These are phyloP conservation scores for Drosophila ambigua DNA, from an alignment of 1,140 invertebrate species.

Conservation along the genomic window DNA sequence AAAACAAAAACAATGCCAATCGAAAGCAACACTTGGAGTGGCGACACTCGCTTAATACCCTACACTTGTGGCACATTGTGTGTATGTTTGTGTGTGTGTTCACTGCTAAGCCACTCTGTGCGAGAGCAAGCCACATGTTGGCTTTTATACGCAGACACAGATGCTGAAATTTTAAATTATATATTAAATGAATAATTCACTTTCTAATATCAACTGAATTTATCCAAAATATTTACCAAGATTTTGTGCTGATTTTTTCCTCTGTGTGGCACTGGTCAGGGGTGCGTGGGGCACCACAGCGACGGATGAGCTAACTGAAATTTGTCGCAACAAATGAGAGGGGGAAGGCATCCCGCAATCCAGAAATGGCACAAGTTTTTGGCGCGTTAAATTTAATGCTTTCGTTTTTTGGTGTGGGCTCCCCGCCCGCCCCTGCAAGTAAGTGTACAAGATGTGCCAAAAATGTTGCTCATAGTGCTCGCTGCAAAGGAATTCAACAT, in stretches of 20 bases:
- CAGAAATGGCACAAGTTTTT: constrained; percentile 72
- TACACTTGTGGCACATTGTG: too few species aligned
- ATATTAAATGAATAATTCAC: too few species aligned
- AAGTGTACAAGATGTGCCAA: constrained; percentile 51
- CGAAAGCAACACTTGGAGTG: too few species aligned
- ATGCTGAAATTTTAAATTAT: too few species aligned
- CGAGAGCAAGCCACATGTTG: too few species aligned
- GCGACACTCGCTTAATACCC: too few species aligned
- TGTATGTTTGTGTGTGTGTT: too few species aligned
- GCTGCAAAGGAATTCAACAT: constrained; percentile 15
- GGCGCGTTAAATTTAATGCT: constrained; percentile 77
- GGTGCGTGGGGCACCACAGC: constrained; percentile 12
- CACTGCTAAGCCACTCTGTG: too few species aligned
- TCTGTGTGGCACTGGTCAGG: constrained; percentile 11
- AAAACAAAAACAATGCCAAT: too few species aligned
- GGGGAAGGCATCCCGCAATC: constrained; percentile 12
- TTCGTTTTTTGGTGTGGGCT: constrained; percentile 38
- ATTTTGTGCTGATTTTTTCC: background rate
- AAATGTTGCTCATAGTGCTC: constrained; percentile 55
- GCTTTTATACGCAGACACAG: too few species aligned
- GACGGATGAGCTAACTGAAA: constrained; percentile 78
- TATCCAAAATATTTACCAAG: background rate
- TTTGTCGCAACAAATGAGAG: constrained; percentile 67
- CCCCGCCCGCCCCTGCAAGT: constrained; percentile 5
- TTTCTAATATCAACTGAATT: too few species aligned